These are phyloP conservation scores for Rhynchonema sp. DNA, from an alignment of 2,888 invertebrate species.

Conservation along the genomic window DNA sequence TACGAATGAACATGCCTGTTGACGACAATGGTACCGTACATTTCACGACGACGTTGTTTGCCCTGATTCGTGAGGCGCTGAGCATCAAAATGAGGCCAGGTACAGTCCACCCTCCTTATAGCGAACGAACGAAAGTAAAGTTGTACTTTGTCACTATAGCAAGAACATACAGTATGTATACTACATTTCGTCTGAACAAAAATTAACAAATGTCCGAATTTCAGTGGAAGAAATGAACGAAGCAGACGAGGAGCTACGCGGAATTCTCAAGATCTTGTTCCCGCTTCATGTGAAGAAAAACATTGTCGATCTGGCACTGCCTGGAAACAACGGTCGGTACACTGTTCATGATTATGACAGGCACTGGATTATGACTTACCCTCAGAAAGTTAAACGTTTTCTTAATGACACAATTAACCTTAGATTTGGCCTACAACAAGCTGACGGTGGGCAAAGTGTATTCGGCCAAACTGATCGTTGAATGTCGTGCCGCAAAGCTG, in stretches of 20 bases:
- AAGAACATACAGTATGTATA: no score
- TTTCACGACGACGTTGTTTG: conserved; percentile 89
- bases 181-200: no score
- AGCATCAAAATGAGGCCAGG: conserved; percentile 40
- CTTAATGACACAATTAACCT: not conserved
- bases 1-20: conserved; percentile 95
- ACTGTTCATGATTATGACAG: no score
- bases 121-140: no score
- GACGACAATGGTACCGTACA: conserved; percentile 86
- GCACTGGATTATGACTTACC: no score
- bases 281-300: not conserved
- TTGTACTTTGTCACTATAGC: no score
- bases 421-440: not conserved
- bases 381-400: not conserved
- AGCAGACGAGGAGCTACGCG: not conserved
- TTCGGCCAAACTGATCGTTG: not conserved
- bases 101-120: no score
- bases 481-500: not conserved
- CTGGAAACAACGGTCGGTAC: not conserved
- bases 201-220: no score
- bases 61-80: conserved; percentile 81
- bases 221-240: not conserved
- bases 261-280: not conserved
- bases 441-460: not conserved
- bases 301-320: not conserved